Evolutionary conservation across 2,797 vertebrate species (phyloP).

Genomic region (Ctenosaura bakeri): DNA sequence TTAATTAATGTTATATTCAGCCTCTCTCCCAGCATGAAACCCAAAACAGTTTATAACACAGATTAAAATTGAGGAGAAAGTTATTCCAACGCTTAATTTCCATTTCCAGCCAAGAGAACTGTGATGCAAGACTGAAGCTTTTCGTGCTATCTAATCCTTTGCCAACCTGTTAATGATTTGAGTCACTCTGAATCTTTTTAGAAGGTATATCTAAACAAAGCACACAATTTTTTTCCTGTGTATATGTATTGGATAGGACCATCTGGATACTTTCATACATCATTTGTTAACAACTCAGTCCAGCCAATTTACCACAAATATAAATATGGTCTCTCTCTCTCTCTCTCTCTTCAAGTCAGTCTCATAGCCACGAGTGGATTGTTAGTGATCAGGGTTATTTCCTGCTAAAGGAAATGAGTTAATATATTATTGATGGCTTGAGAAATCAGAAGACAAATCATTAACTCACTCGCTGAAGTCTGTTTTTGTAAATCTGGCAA

Average conservation of each 20-base stretch:
- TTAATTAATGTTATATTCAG: background rate
- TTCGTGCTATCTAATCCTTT: background rate
- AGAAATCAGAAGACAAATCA: conserved; percentile 49
- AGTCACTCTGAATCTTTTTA: background rate
- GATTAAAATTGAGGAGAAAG: background rate
- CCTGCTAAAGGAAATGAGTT: conserved; percentile 20
- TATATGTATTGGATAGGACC: background rate
- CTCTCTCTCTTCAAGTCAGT: background rate
- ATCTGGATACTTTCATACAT: background rate
- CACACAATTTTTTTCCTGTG: too few species aligned
- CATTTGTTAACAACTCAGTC: background rate
- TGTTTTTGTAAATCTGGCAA: background rate
- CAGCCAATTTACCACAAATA: background rate
- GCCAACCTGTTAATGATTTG: background rate
- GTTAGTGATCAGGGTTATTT: background rate
- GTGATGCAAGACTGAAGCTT: background rate
- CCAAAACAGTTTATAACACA: background rate
- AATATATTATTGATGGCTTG: conserved; percentile 35
- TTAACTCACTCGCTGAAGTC: conserved; percentile 16
- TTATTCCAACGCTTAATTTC: background rate
- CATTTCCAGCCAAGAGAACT: background rate
- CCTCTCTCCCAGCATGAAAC: background rate
- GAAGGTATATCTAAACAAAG: background rate
- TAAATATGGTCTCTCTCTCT: background rate
- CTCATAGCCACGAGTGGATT: background rate